Conservation (phyloP, 2,797 vertebrate genomes). For the Mormyrops attenuatus region DNA sequence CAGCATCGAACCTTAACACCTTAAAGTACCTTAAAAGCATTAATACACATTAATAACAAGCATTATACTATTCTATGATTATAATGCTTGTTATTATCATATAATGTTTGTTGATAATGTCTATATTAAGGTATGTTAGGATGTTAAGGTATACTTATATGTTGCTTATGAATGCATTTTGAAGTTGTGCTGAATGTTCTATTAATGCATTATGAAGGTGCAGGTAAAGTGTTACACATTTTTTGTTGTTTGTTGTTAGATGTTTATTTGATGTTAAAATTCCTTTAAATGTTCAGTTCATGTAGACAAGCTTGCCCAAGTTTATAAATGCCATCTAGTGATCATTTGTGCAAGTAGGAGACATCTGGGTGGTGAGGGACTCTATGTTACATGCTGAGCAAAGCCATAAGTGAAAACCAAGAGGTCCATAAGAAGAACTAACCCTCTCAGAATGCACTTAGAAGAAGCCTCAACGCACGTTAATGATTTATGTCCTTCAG, state of each 20-base stretch:
- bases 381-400: neutral
- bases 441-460: neutral
- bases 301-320: neutral
- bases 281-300: neutral
- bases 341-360: neutral
- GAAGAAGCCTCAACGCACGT: neutral
- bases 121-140: neutral
- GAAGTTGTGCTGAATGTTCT: neutral
- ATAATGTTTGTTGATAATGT: neutral
- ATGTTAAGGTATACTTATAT: neutral
- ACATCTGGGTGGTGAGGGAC: neutral
- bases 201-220: neutral
- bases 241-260: neutral
- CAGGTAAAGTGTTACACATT: neutral
- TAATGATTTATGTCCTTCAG: neutral
- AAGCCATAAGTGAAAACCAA: neutral
- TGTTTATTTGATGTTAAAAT: neutral
- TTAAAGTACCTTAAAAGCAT: neutral
- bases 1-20: neutral
- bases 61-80: neutral
- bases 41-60: neutral
- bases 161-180: neutral
- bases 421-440: neutral
- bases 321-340: neutral
- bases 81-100: neutral